Evolutionary conservation across 2,888 invertebrate species (phyloP).

Genomic region (Parnassius mnemosyne): DNA sequence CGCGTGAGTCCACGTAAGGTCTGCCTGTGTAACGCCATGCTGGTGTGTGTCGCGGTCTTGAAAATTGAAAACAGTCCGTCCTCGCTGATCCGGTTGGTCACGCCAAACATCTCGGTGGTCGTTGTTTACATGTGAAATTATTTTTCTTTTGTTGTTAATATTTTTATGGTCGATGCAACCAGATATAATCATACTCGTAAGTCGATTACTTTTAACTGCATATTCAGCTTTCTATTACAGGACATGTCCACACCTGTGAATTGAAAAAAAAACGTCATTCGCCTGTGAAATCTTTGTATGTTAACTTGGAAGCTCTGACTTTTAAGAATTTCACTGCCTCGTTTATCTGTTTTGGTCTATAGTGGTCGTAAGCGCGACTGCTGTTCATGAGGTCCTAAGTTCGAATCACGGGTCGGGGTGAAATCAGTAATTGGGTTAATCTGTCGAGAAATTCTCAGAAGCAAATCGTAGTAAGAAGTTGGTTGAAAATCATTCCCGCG

Average conservation of each 20-base stretch:
- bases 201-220: not conserved
- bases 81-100: not conserved
- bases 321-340: no score
- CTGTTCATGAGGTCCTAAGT: no score
- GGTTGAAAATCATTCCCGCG: no score
- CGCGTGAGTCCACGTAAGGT: conserved; percentile 17
- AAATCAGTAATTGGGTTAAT: no score
- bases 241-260: conserved; percentile 4
- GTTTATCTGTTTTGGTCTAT: no score
- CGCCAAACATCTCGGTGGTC: not conserved
- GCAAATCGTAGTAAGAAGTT: no score
- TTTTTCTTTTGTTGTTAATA: not conserved
- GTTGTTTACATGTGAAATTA: not conserved
- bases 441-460: no score
- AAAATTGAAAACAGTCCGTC: not conserved
- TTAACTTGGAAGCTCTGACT: no score
- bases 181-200: not conserved
- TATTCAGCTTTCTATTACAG: not conserved
- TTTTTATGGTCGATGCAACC: not conserved
- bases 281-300: no score
- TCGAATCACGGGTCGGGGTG: no score
- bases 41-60: conserved; percentile 8
- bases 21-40: conserved; percentile 6
- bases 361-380: no score
- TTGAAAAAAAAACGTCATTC: not conserved